Base-by-base conservation (phyloP, 2,113 vertebrate species). In the Lucifuga dentata region DNA sequence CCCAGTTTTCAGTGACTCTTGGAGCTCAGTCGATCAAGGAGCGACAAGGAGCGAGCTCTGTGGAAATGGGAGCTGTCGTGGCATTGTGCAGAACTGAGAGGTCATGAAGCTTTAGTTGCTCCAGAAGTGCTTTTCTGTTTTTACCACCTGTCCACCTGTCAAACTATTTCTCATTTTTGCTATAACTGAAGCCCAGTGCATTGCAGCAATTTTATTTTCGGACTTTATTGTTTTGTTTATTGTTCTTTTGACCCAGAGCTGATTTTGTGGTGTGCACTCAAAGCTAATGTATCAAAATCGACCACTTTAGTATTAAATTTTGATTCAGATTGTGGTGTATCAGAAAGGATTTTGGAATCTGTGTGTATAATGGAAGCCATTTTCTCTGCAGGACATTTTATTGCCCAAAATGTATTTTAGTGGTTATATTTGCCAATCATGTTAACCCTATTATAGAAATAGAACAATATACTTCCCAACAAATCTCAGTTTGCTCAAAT, bases 11-110 rank as follows among this genome's bases (percentile, higher is more conserved):
- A 58, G 70, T 65, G 62, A 70, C 59, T 79, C 51, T 39, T 45
- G 46, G 56, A 46, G 74, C 50, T 58, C 50, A 68, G 73, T 80
- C 79, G 70, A 69, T 85, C 68, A 71, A 64, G 65, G 58, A 77
- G 64, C 73, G 64, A 48, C 49, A 39, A 84, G 48, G 51, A 61
- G 63, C 41, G 17, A 69, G 56, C 44, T 44, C 11, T n/a, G n/a
- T n/a, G n/a, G n/a, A n/a, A n/a, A n/a, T n/a, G n/a, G n/a, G n/a
- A n/a, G 35, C 61, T 43, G 45, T 19, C 50, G 69, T 39, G 60
- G 64, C 48, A 62, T n/a, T n/a, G n/a, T n/a, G n/a, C n/a, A n/a
- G 39, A 63, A 45, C 24, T 7, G 26, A 12, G 36, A 65, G 60
- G 68, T 77, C 20, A 15, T 44, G 29, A 29, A 39, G 21, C 32